Base-by-base conservation (phyloP, 1,140 invertebrate species). In the Drosophila littoralis region DNA sequence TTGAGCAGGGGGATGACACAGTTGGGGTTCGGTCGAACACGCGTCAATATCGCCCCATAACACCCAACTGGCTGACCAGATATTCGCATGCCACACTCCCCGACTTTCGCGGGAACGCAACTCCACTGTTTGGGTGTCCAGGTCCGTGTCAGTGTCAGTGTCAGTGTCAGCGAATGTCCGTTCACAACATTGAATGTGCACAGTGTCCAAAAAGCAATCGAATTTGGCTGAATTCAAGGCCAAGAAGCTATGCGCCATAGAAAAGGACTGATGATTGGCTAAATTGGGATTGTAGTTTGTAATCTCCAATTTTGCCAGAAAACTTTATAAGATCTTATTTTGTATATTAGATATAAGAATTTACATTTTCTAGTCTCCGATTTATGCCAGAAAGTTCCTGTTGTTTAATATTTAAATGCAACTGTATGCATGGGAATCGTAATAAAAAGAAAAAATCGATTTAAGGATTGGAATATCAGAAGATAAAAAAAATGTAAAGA, bases 31-130 rank as follows among this genome's bases (percentile, higher is more conserved):
- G 66, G 17, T 3, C 43, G 10, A 50, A 13, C 12, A 66, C 36
- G 66, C 28, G 54, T 59, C 54, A 36, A 71, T 72, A 67, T 58
- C 33, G 38, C 22, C 22, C 22, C 22, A 15, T 43, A 65, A 50
- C 61, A 65, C 43, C 46, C 60, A 71, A 50, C 43, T 48, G 54
- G 28, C n/a, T 65, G 60, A 48, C 68, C 60, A 65, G 64, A 65
- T 43, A 65, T 22, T 35, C 38, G 28, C 36, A 22, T 15, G 28
- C n/a, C 45, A 28, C 12, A 13, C 40, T 15, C 10, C 35, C 51
- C 7, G 5, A 5, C 32, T 7, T 9, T 15, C 13, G 33, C 42
- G 12, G 17, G 40, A 55, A 42, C 36, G n/a, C n/a, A 54, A 54
- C 54, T 40, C 10, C 55, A 28, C 33, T 48, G 48, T 33, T 51